Evolutionary conservation across 2,888 invertebrate genomes (phyloP), one percentile per base, ranked within the genome.

Genomic region (Drosophila atroscutellata): DNA sequence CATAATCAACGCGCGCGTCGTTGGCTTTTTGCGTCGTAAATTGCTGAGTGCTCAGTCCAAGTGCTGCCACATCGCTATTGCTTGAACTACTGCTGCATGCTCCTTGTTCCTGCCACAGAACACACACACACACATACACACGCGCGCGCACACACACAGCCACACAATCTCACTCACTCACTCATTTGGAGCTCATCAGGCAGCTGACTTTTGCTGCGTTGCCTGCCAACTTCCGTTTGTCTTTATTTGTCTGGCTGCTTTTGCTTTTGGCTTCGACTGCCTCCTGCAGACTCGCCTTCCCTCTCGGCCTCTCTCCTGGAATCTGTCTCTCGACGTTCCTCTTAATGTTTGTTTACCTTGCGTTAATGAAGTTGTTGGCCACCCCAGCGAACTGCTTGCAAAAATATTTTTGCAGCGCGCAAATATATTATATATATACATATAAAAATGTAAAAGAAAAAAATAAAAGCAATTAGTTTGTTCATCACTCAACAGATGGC

Each of bases 401-500:
- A 74, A 86, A 84, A 87, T 86, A 81, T 86, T 87, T 86, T 75
- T 75, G 75, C 89, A 82, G 63, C 64, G 52, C 36, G 72, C 70
- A n/a, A 11, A 39, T n/a, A 39, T 39, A 11, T n/a, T 39, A n/a
- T 51, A 26, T 24, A 49, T 11, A 39, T 49, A 18, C 26, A 24
- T 39, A 52, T 57, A 57, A 52, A 54, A 26, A 39, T n/a, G 37
- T 36, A 52, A 58, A 70, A 42, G 59, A 42, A 70, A 62, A 87
- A 81, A 89, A 83, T 86, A 87, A 87, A 90, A 90, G 90, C 90
- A 90, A 90, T 90, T 90, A 90, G 90, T 90, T 88, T 85, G 88
- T 81, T 90, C 89, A 89, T 82, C 86, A 86, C 88, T 90, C 90
- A 90, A 80, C 90, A 90, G 90, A 85, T 90, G 89, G 86, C 85